These are phyloP conservation scores for Trematocara variabile DNA, from an alignment of 2,113 vertebrate genomes.

Conservation along the genomic window DNA sequence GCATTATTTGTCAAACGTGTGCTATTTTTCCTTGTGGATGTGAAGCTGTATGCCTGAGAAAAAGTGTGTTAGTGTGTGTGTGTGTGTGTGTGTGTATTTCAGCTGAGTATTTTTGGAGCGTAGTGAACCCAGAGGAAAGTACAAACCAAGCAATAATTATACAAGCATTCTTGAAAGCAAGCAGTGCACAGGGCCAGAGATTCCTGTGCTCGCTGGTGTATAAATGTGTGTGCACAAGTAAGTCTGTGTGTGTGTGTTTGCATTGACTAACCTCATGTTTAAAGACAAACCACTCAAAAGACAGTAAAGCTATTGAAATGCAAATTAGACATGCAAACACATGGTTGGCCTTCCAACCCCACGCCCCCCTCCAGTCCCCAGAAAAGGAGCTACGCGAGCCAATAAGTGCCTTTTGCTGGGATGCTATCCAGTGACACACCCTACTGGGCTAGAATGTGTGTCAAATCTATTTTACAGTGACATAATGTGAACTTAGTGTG, in stretches of 20 bases:
- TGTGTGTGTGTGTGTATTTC: background rate
- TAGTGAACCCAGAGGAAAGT: constrained; percentile 15
- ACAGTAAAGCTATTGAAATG: constrained; percentile 60
- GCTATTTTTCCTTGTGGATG: background rate
- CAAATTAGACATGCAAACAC: constrained; percentile 61
- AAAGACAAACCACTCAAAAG: constrained; percentile 59
- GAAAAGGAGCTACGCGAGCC: constrained; percentile 26
- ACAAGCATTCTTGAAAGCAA: constrained; percentile 30
- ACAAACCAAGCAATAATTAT: constrained; percentile 43
- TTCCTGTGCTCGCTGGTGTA: constrained; percentile 11
- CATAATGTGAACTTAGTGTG: constrained; percentile 21
- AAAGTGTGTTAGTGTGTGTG: background rate
- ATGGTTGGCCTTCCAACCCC: constrained; percentile 35
- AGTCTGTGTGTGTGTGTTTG: constrained; percentile 28
- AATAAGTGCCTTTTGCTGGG: constrained; percentile 23
- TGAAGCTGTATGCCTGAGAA: background rate
- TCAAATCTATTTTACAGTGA: constrained; percentile 51
- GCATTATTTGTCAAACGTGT: background rate
- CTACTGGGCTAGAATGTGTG: constrained; percentile 26
- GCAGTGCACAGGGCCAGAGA: background rate
- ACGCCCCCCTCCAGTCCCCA: background rate
- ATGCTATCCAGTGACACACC: constrained; percentile 32
- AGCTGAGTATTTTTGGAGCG: constrained; percentile 27
- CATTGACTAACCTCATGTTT: constrained; percentile 49
- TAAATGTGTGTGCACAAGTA: constrained; percentile 10